A percentile compares a stretch with the other conserved stretches of the same genome.
Conservation (phyloP, 23 tunicate genomes). For the Phallusia fumigata region DNA sequence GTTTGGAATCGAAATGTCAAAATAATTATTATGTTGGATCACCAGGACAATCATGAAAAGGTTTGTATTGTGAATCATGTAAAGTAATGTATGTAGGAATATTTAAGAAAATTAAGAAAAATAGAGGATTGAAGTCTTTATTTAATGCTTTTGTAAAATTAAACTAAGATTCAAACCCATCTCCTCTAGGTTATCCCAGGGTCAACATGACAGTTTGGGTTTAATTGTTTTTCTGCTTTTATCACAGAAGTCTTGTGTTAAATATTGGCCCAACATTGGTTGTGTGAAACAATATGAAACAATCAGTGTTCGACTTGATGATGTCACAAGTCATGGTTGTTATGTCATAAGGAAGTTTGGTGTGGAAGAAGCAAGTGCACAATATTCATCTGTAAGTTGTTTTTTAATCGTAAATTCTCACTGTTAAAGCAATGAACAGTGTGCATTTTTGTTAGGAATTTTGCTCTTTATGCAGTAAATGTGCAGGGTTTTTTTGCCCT, state of each 20-base stretch:
- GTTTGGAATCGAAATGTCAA: constrained; percentile 18
- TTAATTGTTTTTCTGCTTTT: no score
- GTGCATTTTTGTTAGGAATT: neutral
- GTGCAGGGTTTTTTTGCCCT: no score
- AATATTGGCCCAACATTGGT: constrained; percentile 33
- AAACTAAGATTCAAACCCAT: neutral
- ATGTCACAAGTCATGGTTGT: neutral
- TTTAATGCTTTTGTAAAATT: neutral
- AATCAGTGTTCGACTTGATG: neutral
- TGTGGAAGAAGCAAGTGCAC: neutral
- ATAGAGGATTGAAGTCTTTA: no score
- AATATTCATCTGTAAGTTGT: neutral
- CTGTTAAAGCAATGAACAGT: neutral
- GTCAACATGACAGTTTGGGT: no score
- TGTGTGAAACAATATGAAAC: neutral
- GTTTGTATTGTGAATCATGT: neutral
- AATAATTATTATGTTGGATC: constrained; percentile 25
- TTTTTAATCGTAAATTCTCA: no score
- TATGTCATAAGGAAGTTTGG: neutral
- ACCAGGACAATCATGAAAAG: constrained; percentile 25
- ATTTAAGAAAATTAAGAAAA: no score
- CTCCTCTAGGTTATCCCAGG: no score
- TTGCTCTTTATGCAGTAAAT: neutral
- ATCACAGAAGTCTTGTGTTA: constrained; percentile 8
- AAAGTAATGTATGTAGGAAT: no score